Conservation (phyloP, 2,888 invertebrate species). For the Napeogenes sylphis region DNA sequence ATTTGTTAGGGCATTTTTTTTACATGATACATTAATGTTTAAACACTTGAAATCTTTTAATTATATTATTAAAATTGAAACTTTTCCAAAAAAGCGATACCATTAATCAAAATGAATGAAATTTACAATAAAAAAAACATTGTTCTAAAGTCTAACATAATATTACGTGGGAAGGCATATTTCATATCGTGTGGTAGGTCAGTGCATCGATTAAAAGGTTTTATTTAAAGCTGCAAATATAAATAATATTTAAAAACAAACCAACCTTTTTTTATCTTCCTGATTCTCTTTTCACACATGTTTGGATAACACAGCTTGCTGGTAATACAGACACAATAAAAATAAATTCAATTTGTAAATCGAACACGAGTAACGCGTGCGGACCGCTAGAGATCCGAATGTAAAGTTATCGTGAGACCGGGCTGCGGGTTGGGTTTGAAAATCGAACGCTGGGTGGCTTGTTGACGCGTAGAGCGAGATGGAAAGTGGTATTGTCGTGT, state of each 20-base stretch:
- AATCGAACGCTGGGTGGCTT: slow-evolving; percentile 35
- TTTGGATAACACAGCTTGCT: slow-evolving; percentile 43
- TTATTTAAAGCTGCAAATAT: slow-evolving; percentile 7
- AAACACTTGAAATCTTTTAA: too few species aligned
- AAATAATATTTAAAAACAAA: slow-evolving; percentile 8
- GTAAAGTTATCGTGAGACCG: slow-evolving; percentile 18
- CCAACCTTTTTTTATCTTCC: slow-evolving; percentile 59
- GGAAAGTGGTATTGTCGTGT: slow-evolving; percentile 29
- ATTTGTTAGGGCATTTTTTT: too few species aligned
- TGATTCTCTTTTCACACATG: slow-evolving; percentile 63
- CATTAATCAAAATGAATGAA: too few species aligned
- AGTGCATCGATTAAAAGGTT: slow-evolving; percentile 23
- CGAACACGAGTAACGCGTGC: slow-evolving; percentile 26
- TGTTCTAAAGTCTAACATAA: too few species aligned
- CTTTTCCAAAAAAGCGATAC: too few species aligned
- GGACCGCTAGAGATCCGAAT: slow-evolving; percentile 27
- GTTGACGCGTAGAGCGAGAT: slow-evolving; percentile 32
- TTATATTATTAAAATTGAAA: too few species aligned
- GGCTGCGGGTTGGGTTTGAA: slow-evolving; percentile 29
- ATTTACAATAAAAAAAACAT: too few species aligned
- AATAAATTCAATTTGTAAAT: slow-evolving; percentile 23
- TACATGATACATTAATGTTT: too few species aligned
- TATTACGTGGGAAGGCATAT: too few species aligned
- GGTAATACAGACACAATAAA: slow-evolving; percentile 34
- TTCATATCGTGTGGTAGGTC: slow-evolving; percentile 30